Evolutionary conservation across 2,113 vertebrate species (phyloP).

Genomic region (zebrafish (Danio rerio)): DNA sequence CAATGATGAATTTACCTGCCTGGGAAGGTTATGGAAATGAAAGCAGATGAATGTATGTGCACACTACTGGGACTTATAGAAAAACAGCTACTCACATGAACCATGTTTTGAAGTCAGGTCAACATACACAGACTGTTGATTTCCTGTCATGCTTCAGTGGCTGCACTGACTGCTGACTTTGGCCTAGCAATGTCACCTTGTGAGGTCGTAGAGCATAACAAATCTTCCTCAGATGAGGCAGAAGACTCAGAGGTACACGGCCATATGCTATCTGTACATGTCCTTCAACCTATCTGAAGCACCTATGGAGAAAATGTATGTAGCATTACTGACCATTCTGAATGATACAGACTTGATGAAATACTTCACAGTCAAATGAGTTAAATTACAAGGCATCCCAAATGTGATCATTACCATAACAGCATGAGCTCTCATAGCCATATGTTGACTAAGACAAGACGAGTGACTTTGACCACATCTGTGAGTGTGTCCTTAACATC

Average conservation of each 20-base stretch:
- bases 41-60: conserved; percentile 3
- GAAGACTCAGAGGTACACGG: conserved; percentile 6
- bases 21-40: background rate
- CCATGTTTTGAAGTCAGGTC: background rate
- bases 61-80: background rate
- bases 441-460: background rate
- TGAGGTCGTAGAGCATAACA: conserved; percentile 25
- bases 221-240: background rate
- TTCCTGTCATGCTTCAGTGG: conserved; percentile 24
- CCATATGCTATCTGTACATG: conserved; percentile 5
- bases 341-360: too few species aligned
- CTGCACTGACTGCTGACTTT: conserved; percentile 36
- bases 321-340: background rate
- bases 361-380: background rate
- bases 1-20: background rate
- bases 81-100: background rate
- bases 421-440: conserved; percentile 14
- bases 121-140: conserved; percentile 17
- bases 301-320: background rate
- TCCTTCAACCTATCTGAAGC: background rate
- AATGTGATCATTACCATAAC: background rate
- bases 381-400: background rate
- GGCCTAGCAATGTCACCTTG: conserved; percentile 35
- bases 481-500: conserved; percentile 33
- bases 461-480: conserved; percentile 50